Conservation (phyloP, 2,888 invertebrate genomes). For the Diplolepis rosae region DNA sequence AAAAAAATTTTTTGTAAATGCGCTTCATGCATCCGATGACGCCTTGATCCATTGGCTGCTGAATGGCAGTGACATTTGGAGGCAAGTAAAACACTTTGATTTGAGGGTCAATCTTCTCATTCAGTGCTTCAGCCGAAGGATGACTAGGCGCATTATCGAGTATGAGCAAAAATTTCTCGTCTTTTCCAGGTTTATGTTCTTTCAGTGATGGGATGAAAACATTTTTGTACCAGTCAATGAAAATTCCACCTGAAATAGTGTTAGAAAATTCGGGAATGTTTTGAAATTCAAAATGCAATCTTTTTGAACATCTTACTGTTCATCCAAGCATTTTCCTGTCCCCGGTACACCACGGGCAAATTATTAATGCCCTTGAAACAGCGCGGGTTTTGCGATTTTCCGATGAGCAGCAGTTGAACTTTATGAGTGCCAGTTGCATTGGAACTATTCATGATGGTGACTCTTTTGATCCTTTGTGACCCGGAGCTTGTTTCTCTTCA, state of each 20-base stretch:
- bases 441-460: background rate
- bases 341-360: too few species aligned
- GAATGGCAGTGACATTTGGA: background rate
- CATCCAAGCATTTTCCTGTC: too few species aligned
- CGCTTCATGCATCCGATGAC: background rate
- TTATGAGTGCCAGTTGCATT: background rate
- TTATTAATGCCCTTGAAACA: too few species aligned
- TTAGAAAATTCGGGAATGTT: constrained; percentile 34
- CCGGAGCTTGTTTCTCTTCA: background rate
- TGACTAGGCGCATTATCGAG: background rate
- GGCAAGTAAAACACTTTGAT: background rate
- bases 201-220: constrained; percentile 6
- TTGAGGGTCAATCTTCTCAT: background rate
- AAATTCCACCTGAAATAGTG: constrained; percentile 46
- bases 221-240: constrained; percentile 22
- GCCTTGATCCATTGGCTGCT: constrained; percentile 11
- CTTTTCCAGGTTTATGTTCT: constrained; percentile 30
- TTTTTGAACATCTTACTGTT: too few species aligned
- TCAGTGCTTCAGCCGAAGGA: background rate
- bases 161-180: constrained; percentile 31
- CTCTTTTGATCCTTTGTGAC: background rate
- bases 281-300: background rate
- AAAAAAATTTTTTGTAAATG: background rate
- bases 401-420: background rate
- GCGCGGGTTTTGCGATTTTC: background rate